Evolutionary conservation across 2,113 vertebrate species (phyloP).

Genomic region (Albula goreensis): DNA sequence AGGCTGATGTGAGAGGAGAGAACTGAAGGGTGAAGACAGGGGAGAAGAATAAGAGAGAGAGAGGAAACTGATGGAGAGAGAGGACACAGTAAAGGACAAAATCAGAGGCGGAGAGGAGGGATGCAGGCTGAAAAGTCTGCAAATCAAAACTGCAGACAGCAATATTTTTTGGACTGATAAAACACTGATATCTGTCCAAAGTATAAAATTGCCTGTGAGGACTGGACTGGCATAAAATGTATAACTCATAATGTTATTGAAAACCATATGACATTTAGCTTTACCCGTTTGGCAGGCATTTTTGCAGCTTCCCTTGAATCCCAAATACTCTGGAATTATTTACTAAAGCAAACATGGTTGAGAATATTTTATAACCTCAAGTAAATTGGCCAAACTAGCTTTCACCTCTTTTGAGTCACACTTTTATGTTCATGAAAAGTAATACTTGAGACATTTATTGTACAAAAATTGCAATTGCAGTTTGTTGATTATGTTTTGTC

Average conservation of each 20-base stretch:
- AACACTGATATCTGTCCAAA: too few relatives aligned
- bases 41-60: background rate
- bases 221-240: background rate
- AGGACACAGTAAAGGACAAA: background rate
- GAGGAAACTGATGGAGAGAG: background rate
- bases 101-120: background rate
- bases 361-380: slow-evolving; percentile 11
- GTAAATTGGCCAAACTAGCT: background rate
- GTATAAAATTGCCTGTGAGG: background rate
- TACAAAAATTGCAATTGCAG: background rate
- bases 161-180: too few relatives aligned
- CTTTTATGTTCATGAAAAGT: background rate
- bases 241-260: background rate
- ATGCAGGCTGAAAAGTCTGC: too few relatives aligned
- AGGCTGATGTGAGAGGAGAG: slow-evolving; percentile 16
- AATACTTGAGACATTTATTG: background rate
- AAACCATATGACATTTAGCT: background rate
- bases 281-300: background rate
- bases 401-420: background rate
- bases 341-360: slow-evolving; percentile 21
- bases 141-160: too few relatives aligned
- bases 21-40: slow-evolving; percentile 22
- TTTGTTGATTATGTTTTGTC: too few relatives aligned
- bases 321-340: slow-evolving; percentile 17
- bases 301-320: background rate